Conservation (phyloP, 1,140 invertebrate species). For the Melanaphis sacchari region DNA sequence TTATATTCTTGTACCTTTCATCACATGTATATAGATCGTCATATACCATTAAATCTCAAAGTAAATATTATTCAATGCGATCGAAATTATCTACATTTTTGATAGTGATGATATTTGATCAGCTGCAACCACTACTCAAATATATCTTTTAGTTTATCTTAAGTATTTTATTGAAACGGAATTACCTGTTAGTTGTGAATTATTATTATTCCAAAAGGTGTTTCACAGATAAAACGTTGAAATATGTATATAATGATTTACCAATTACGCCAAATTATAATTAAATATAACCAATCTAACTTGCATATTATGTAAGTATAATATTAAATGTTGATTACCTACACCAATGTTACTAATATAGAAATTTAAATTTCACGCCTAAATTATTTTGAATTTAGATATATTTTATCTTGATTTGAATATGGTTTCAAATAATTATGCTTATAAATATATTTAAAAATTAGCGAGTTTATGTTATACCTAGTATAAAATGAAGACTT, state of each 20-base stretch:
- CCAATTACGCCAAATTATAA: background rate
- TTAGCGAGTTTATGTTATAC: background rate
- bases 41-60: background rate
- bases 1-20: background rate
- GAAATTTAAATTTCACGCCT: background rate
- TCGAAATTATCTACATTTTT: background rate
- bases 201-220: background rate
- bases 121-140: background rate
- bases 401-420: background rate
- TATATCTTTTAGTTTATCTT: background rate
- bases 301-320: background rate
- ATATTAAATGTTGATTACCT: background rate
- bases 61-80: background rate
- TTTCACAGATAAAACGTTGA: background rate
- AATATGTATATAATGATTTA: background rate
- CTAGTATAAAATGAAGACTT: background rate
- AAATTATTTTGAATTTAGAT: background rate
- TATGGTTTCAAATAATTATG: background rate
- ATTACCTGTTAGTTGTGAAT: background rate
- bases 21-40: background rate
- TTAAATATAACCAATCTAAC: background rate
- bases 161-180: background rate
- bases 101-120: background rate
- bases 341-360: background rate
- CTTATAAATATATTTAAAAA: background rate